These are phyloP conservation scores for Omphaloscelis lunosa DNA, from an alignment of 2,888 invertebrate genomes.

Conservation along the genomic window DNA sequence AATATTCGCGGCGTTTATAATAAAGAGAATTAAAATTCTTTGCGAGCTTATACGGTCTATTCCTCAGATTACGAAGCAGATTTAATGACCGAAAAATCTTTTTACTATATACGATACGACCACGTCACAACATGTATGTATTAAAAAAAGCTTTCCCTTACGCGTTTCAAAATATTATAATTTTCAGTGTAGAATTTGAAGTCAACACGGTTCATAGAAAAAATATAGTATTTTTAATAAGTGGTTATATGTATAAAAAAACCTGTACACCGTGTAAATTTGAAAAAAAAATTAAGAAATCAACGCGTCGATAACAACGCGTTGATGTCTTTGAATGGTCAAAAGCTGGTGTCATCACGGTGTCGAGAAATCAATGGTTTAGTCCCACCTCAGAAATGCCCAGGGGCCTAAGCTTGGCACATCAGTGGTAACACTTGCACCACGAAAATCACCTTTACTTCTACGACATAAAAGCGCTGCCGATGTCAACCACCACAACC, in stretches of 20 bases:
- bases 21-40: slow-evolving; percentile 45
- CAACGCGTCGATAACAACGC: too few species aligned
- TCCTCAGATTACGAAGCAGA: slow-evolving; percentile 45
- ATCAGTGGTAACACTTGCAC: too few species aligned
- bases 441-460: neutral
- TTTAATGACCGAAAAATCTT: slow-evolving; percentile 2
- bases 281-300: too few species aligned
- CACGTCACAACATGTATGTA: slow-evolving; percentile 7
- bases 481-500: neutral
- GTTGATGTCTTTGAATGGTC: too few species aligned
- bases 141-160: neutral
- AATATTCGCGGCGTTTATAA: slow-evolving; percentile 26
- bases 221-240: neutral
- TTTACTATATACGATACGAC: slow-evolving; percentile 49
- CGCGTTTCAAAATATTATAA: neutral
- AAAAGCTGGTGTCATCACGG: too few species aligned
- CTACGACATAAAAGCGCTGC: neutral
- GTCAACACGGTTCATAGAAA: neutral
- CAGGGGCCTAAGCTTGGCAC: too few species aligned
- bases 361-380: too few species aligned
- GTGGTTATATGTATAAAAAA: neutral
- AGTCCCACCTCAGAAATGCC: too few species aligned
- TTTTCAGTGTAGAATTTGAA: neutral
- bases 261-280: too few species aligned
- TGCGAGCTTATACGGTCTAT: slow-evolving; percentile 25